Evolutionary conservation across 2,113 vertebrate genomes (phyloP), one percentile per base, ranked within the genome.

Genomic region (Agapornis roseicollis): DNA sequence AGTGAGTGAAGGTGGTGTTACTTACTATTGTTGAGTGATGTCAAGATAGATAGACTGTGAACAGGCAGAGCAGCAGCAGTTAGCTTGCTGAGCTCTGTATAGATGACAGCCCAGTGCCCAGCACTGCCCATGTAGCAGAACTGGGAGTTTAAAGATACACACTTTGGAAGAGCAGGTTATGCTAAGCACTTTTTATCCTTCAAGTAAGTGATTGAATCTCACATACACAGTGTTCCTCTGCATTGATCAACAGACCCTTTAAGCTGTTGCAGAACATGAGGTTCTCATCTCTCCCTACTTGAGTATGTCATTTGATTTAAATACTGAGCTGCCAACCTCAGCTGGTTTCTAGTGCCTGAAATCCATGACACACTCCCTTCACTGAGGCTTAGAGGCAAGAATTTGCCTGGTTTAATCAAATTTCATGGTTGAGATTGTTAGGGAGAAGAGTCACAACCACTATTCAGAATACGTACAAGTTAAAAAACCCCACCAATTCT

Each of bases 111-210:
- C 1, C 39, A 8, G 35, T 35, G 65, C 33, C 46, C 46, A 44
- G 23, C 12, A 3, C 37, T 56, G 33, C 33, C 39, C 5, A 10
- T 18, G 29, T 2, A 50, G 47, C 61, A 85, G 28, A 80, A 44
- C 55, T 10, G 24, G 49, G 55, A 78, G 89, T 29, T 49, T 49
- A 18, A 81, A 84, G 56, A 71, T 55, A 22, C 22, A 13, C 0
- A 0, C 37, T 84, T 72, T 35, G 70, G 25, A 20, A 58, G 17
- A 80, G 28, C 0, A 0, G 41, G 37, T 66, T 63, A 10, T 33
- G 18, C 70, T 70, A 80, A 84, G 65, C 52, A 41, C 37, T 90
- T 92, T 37, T 79, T 60, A 49, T 41, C 28, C n/a, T 85, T 89
- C 41, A 52, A 70, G 56, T 55, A 23, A 46, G 39, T 68, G 65